These are phyloP conservation scores for Ceratitis capitata DNA, from an alignment of 1,140 invertebrate species.

Conservation along the genomic window DNA sequence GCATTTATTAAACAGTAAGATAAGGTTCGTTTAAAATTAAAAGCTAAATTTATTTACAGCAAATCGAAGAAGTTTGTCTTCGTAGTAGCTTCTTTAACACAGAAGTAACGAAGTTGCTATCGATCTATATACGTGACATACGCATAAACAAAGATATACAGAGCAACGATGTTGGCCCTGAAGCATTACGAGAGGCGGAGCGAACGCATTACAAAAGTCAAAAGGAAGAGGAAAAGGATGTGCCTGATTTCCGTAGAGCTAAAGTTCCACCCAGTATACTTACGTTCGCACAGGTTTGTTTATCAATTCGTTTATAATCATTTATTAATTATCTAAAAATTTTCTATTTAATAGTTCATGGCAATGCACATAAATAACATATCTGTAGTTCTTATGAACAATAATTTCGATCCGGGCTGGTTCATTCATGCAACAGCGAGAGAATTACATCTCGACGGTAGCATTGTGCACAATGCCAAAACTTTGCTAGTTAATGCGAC, in stretches of 20 bases:
- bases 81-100: constrained; percentile 90
- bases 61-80: constrained; percentile 86
- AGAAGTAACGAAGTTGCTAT: constrained; percentile 86
- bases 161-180: constrained; percentile 48
- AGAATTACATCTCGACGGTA: constrained; percentile 81
- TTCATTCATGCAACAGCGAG: constrained; percentile 79
- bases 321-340: neutral
- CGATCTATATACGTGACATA: constrained; percentile 84
- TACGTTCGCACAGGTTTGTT: constrained; percentile 79
- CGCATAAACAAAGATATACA: constrained; percentile 84
- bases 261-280: constrained; percentile 82
- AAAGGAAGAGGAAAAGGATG: constrained; percentile 55
- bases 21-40: constrained; percentile 31
- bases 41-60: constrained; percentile 68
- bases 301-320: neutral
- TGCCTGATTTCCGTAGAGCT: constrained; percentile 76
- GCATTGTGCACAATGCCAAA: constrained; percentile 76
- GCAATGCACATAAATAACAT: constrained; percentile 86
- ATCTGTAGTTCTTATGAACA: constrained; percentile 76
- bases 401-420: constrained; percentile 74
- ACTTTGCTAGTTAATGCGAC: constrained; percentile 78
- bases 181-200: constrained; percentile 44
- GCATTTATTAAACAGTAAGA: constrained; percentile 44
- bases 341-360: constrained; percentile 73
- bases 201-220: constrained; percentile 59